Evolutionary conservation across 1,140 invertebrate genomes (phyloP).

Genomic region (Cydia pomonella): DNA sequence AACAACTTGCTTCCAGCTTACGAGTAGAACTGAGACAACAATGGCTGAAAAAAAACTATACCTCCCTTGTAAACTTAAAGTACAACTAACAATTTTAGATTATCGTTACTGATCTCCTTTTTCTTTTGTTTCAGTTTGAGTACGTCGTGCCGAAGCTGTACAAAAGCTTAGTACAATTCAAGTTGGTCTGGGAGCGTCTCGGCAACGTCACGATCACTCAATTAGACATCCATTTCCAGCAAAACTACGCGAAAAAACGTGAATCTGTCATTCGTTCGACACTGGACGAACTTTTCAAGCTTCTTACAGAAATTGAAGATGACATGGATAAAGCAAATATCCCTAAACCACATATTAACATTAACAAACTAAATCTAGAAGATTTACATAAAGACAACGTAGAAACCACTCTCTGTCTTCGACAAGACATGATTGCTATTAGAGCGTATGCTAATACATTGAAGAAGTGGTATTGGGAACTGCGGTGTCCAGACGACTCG

Average conservation of each 20-base stretch:
- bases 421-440: conserved; percentile 68
- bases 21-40: neutral
- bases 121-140: conserved; percentile 73
- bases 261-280: conserved; percentile 56
- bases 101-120: conserved; percentile 42
- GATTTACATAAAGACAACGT: conserved; percentile 57
- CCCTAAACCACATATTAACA: conserved; percentile 49
- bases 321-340: conserved; percentile 60
- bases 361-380: conserved; percentile 53
- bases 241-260: conserved; percentile 57
- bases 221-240: conserved; percentile 56
- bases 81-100: neutral
- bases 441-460: conserved; percentile 63
- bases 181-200: conserved; percentile 63
- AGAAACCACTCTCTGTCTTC: conserved; percentile 61
- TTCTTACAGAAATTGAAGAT: conserved; percentile 63
- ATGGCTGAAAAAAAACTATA: neutral
- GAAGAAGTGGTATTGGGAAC: conserved; percentile 58
- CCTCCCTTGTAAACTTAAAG: conserved; percentile 2
- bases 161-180: conserved; percentile 63
- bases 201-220: conserved; percentile 57
- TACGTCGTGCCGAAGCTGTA: conserved; percentile 68
- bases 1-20: conserved; percentile 5
- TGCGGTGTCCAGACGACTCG: conserved; percentile 25
- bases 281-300: conserved; percentile 53